Base-by-base conservation (phyloP, 1,140 invertebrate species). In the Acromyrmex echinatior region DNA sequence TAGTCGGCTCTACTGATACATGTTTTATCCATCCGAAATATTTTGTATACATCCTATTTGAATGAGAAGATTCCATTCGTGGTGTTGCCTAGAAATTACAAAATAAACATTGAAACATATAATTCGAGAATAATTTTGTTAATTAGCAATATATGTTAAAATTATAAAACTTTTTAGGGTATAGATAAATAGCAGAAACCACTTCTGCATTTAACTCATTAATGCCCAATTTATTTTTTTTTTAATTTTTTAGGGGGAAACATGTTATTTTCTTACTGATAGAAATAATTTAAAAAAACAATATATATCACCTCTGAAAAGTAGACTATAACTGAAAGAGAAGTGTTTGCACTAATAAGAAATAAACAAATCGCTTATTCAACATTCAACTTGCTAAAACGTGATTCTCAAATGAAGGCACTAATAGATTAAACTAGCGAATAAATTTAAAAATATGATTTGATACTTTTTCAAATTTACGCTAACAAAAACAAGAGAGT, bases 1-100 rank as follows among this genome's bases (percentile, higher is more conserved):
- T 97, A 0, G 97, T 96, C 0, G 97, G 97, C 88, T 98, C 97
- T 53, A 98, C 97, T 1, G 97, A 97, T 58, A 97, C 95, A 2
- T 94, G 39, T 39, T 70, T 86, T 18, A 96, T 28, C 87, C 92
- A 94, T 88, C 56, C 49, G 2, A 86, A 81, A 7, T 76, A 91
- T 68, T 82, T 85, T 16, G 2, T 78, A 10, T 16, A 88, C 28
- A 28, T 49, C 6, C 18, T 31, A 4, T 5, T 71, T 28, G 4
- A 12, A 16, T 12, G 21, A 3, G 31, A 56, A 18, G 6, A n/a
- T 18, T 71, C 31, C 21, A 66, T 16, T 4, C 2, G 45, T 58
- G 3, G 2, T 1, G 1, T 18, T 4, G 3, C 1, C 79, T 87
- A 21, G 1, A 66, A 73, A 14, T 76, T 18, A 0, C 12, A 25